phyloP scores from a whole-genome alignment of 2,888 invertebrate genomes.

The Thera obeliscata region DNA sequence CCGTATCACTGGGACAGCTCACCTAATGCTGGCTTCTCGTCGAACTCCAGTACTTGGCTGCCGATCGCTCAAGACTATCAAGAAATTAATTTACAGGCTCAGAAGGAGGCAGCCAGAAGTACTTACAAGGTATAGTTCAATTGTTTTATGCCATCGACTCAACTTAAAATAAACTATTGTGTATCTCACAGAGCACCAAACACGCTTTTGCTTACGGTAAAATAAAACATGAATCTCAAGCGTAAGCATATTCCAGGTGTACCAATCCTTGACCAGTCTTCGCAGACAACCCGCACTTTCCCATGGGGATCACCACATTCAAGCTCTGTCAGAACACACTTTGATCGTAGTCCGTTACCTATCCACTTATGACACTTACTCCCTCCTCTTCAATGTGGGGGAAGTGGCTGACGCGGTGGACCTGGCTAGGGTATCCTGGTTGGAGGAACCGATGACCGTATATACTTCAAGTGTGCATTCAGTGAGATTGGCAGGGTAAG shows the following conservation, averaged over 20 bases:
- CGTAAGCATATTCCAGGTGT: slow-evolving; percentile 64
- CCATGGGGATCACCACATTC: slow-evolving; percentile 64
- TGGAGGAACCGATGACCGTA: slow-evolving; percentile 55
- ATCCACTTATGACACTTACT: slow-evolving; percentile 57
- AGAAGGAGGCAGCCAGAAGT: slow-evolving; percentile 77
- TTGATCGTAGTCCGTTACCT: slow-evolving; percentile 59
- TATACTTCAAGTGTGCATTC: slow-evolving; percentile 65
- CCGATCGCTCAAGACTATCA: slow-evolving; percentile 86
- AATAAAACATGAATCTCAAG: too few species aligned
- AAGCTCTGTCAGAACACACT: slow-evolving; percentile 57
- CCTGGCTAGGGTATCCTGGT: slow-evolving; percentile 52
- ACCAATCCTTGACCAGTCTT: slow-evolving; percentile 79
- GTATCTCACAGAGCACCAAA: too few species aligned
- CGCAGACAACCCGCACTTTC: slow-evolving; percentile 73
- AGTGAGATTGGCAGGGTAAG: slow-evolving; percentile 57
- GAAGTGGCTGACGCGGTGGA: slow-evolving; percentile 63
- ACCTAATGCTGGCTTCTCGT: slow-evolving; percentile 86
- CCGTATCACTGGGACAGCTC: slow-evolving; percentile 87
- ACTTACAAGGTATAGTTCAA: slow-evolving; percentile 72
- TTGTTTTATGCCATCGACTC: not conserved
- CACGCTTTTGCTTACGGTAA: too few species aligned
- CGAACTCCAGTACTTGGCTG: slow-evolving; percentile 84
- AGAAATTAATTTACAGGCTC: slow-evolving; percentile 82
- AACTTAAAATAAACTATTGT: too few species aligned
- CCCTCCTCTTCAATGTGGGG: slow-evolving; percentile 83